Base-by-base conservation (phyloP, 2,797 vertebrate genomes). In the Helarctos malayanus region DNA sequence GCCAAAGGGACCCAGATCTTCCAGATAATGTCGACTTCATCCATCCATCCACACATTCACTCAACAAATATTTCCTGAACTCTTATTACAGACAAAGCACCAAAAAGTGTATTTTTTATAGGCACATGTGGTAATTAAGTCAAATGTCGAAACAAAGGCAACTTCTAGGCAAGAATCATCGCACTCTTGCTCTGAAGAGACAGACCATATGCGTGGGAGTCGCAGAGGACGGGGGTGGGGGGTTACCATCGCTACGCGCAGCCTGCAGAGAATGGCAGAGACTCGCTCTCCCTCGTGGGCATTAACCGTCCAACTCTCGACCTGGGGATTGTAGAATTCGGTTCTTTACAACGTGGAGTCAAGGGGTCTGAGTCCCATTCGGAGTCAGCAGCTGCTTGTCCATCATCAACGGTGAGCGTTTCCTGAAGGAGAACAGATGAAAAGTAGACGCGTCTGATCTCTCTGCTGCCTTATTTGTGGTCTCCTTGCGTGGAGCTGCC, bases 191-290 rank as follows among this genome's bases (percentile, higher is more conserved):
- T 63, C 49, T 16, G 52, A 59, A 76, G 71, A 69, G 73, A 52
- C 1, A 41, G 88, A 47, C 4, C 35, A 0, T 3, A 0, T 1
- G 1, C 3, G 1, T 18, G 21, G 57, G 59, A 19, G 21, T 7
- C 4, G 11, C 76, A 27, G 59, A 18, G 19, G 18, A 4, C 27
- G 0, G 38, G 1, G 69, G 21, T 27, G 4, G 0, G 2, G 4
- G 61, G 27, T 3, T 19, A 1, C 32, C 5, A 2, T 5, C 15
- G 0, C 13, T 65, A 9, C 1, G 1, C 1, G 0, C 0, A 0
- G 13, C 21, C 68, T 69, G 49, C 1, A 0, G 78, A 32, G 52
- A 13, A 5, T 3, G 41, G 35, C 29, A 56, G 29, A 45, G n/a
- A 27, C 11, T 0, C 10, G 13, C 45, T 8, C 27, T 76, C 32